phyloP scores from a whole-genome alignment of 2,113 vertebrate species.

The Meleagris gallopavo region DNA sequence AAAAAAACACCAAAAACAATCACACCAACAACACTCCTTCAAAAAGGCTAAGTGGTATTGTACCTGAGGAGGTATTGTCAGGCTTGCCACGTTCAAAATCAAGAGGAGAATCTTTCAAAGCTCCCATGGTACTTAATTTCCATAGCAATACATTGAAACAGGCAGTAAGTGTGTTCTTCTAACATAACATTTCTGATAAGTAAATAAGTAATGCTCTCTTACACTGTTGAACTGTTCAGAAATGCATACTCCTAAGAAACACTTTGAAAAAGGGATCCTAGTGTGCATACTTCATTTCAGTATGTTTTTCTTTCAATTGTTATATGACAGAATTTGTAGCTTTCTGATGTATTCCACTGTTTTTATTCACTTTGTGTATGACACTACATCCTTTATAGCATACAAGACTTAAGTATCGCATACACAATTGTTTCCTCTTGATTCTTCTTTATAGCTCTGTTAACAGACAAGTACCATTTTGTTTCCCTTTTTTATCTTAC shows the following conservation, averaged over 20 bases:
- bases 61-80: background rate
- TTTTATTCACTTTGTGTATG: slow-evolving; percentile 61
- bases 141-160: background rate
- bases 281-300: slow-evolving; percentile 63
- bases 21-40: background rate
- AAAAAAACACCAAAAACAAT: background rate
- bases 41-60: background rate
- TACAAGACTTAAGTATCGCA: slow-evolving; percentile 58
- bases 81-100: background rate
- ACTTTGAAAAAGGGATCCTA: slow-evolving; percentile 70
- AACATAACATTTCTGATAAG: background rate
- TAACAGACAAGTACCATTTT: slow-evolving; percentile 59
- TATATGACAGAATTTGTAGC: slow-evolving; percentile 56
- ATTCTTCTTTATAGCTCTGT: background rate
- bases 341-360: slow-evolving; percentile 64
- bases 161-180: background rate
- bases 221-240: background rate
- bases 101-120: background rate
- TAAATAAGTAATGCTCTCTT: background rate
- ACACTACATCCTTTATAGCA: slow-evolving; percentile 59
- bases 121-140: background rate
- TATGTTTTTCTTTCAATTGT: slow-evolving; percentile 46
- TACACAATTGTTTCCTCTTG: slow-evolving; percentile 18
- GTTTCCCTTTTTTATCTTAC: slow-evolving; percentile 63
- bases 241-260: slow-evolving; percentile 45